phyloP scores from a whole-genome alignment of 2,113 vertebrate species.

The Paratilapia polleni region DNA sequence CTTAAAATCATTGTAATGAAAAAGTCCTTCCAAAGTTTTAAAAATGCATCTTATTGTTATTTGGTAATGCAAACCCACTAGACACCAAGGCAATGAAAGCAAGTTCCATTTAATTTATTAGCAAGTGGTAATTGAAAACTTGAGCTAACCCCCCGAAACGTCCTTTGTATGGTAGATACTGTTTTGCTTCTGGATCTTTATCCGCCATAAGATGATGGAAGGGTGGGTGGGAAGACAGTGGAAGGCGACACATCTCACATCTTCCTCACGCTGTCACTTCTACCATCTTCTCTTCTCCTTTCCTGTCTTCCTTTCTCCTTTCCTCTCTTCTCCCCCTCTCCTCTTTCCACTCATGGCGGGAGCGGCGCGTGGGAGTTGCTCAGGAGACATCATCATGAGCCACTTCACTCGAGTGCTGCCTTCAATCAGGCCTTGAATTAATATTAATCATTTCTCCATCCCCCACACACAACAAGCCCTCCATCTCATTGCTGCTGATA shows the following conservation, averaged over 20 bases:
- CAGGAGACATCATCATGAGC: conserved; percentile 73
- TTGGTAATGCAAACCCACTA: not conserved
- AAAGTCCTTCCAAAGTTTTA: not conserved
- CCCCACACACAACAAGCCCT: conserved; percentile 57
- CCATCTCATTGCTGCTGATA: conserved; percentile 49
- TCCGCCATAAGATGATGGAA: not conserved
- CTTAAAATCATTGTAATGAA: not conserved
- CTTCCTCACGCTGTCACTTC: conserved; percentile 37
- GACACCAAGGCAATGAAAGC: not conserved
- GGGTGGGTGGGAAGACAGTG: conserved; percentile 33
- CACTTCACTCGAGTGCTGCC: conserved; percentile 71
- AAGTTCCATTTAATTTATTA: not conserved
- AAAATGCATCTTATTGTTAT: not conserved
- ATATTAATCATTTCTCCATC: conserved; percentile 70
- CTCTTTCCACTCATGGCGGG: conserved; percentile 33
- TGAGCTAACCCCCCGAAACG: not conserved
- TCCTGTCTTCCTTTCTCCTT: not conserved
- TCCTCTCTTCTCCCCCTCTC: not conserved
- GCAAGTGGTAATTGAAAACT: not conserved
- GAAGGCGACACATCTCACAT: conserved; percentile 22
- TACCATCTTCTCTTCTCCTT: conserved; percentile 19
- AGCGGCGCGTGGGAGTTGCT: conserved; percentile 70
- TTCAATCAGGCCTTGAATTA: conserved; percentile 77
- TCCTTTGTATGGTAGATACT: not conserved
- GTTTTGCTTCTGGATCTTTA: not conserved